phyloP scores from a whole-genome alignment of 1,140 invertebrate species.

The Callitettix versicolor region DNA sequence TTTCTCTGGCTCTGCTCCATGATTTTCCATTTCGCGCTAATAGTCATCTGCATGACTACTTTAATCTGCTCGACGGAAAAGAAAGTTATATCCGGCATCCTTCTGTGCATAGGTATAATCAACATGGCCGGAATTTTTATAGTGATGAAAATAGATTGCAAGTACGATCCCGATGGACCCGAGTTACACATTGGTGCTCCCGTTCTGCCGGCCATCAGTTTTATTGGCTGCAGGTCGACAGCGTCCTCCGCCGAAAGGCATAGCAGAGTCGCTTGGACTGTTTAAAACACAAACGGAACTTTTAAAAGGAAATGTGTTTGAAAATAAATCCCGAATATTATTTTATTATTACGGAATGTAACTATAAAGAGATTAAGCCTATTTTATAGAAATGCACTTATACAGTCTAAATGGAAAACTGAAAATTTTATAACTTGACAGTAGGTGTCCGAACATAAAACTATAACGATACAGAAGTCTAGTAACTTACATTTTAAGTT shows the following conservation, averaged over 20 bases:
- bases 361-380: too few relatives aligned
- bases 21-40: slow-evolving; percentile 18
- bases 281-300: slow-evolving; percentile 8
- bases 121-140: slow-evolving; percentile 17
- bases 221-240: slow-evolving; percentile 18
- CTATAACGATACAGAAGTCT: too few relatives aligned
- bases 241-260: slow-evolving; percentile 15
- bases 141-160: slow-evolving; percentile 23
- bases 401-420: too few relatives aligned
- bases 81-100: slow-evolving; percentile 19
- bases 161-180: slow-evolving; percentile 27
- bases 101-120: slow-evolving; percentile 17
- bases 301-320: too few relatives aligned
- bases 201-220: slow-evolving; percentile 12
- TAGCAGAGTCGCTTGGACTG: slow-evolving; percentile 23
- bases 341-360: too few relatives aligned
- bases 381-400: too few relatives aligned
- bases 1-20: slow-evolving; percentile 38
- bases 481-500: too few relatives aligned
- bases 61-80: slow-evolving; percentile 17
- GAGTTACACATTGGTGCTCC: slow-evolving; percentile 7
- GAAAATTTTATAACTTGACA: too few relatives aligned
- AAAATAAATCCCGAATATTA: too few relatives aligned
- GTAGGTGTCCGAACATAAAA: too few relatives aligned
- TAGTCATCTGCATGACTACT: slow-evolving; percentile 13